Evolutionary conservation across 2,797 vertebrate species (phyloP).

Genomic region (Epinephelus awoara): DNA sequence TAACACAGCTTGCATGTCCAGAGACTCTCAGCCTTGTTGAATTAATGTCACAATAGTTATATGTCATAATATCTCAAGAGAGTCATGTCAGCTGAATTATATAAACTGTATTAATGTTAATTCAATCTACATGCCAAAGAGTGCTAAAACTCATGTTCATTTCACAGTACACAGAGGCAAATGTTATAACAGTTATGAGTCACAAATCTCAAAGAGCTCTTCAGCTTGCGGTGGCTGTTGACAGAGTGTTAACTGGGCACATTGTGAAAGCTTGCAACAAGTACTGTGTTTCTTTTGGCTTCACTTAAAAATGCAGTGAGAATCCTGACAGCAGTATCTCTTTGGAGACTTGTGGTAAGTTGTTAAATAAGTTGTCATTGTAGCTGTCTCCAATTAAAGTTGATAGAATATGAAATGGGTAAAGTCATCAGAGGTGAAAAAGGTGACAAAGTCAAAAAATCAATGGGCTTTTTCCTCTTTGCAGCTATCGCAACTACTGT

Average conservation of each 20-base stretch:
- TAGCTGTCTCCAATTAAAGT: constrained; percentile 15
- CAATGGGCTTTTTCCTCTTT: too few relatives aligned
- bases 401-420: neutral
- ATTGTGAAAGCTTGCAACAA: constrained; percentile 9
- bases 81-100: neutral
- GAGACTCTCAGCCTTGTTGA: neutral
- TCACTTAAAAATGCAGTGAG: neutral
- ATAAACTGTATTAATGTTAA: neutral
- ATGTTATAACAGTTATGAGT: neutral
- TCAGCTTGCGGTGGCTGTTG: neutral
- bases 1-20: neutral
- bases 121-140: neutral
- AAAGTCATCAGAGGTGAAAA: too few relatives aligned
- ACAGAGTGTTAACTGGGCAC: neutral
- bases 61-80: neutral
- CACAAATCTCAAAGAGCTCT: neutral
- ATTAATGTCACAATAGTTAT: neutral
- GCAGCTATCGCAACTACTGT: too few relatives aligned
- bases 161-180: neutral
- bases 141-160: constrained; percentile 5
- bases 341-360: neutral
- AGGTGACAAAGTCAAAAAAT: too few relatives aligned
- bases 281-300: neutral
- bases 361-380: constrained; percentile 16
- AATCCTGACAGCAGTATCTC: constrained; percentile 1